Conservation (phyloP, 2,888 invertebrate genomes). For the Diarsia rubi region DNA sequence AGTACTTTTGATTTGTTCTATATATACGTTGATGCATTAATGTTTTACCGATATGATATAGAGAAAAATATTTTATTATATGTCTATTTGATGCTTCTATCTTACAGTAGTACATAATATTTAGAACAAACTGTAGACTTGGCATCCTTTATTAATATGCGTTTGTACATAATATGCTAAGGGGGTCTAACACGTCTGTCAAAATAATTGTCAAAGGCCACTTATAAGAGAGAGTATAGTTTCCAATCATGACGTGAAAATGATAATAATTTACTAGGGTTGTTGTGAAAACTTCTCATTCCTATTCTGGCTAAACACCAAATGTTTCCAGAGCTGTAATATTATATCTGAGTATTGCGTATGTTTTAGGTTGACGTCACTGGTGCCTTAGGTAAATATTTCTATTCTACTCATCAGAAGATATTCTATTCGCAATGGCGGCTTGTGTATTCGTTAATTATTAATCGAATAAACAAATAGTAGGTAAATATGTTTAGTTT, state of each 20-base stretch:
- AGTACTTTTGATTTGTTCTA: constrained; percentile 9
- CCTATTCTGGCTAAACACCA: neutral
- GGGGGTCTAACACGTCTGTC: neutral
- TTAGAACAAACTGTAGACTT: neutral
- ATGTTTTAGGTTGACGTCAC: neutral
- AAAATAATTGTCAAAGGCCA: neutral
- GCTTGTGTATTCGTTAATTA: too few species aligned
- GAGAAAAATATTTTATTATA: neutral
- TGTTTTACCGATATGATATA: neutral
- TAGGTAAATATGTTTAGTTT: too few species aligned
- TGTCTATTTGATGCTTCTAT: neutral
- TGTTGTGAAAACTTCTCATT: neutral
- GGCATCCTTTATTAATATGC: neutral
- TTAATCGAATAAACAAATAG: too few species aligned
- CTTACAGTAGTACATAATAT: neutral
- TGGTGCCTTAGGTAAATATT: neutral
- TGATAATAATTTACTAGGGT: neutral
- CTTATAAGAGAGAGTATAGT: neutral
- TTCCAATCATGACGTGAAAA: neutral
- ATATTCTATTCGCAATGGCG: too few species aligned
- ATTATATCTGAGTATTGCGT: neutral
- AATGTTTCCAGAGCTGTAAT: neutral
- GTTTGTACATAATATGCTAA: neutral
- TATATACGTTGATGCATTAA: neutral
- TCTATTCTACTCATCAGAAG: neutral